Conservation (phyloP, 2,113 vertebrate species). For the Picathartes gymnocephalus region DNA sequence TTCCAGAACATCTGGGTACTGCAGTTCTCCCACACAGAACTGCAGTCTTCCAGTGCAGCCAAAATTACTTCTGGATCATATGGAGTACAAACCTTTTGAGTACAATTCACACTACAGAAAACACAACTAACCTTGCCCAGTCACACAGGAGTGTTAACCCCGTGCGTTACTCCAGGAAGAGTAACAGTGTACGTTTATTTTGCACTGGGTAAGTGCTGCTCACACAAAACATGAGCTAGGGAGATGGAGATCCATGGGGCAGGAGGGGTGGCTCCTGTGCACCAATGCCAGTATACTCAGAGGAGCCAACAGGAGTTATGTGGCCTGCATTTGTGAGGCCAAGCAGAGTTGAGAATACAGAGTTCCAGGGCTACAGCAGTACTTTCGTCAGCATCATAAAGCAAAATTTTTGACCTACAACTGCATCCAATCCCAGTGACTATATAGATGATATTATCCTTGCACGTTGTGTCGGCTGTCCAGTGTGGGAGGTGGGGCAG, state of each 20-base stretch:
- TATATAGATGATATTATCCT: neutral
- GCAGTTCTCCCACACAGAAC: neutral
- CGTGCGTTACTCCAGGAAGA: neutral
- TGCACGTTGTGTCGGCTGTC: neutral
- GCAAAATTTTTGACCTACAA: neutral
- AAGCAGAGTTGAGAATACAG: neutral
- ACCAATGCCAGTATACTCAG: neutral
- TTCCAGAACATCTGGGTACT: neutral
- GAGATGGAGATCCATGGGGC: neutral
- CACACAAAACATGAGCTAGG: neutral
- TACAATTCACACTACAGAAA: neutral
- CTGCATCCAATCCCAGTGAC: neutral
- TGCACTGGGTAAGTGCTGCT: neutral
- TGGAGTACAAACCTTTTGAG: neutral
- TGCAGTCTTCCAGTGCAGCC: neutral
- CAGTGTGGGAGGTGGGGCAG: neutral
- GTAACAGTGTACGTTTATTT: fast-evolving
- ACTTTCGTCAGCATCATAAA: neutral
- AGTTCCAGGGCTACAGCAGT: neutral
- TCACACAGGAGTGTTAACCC: neutral
- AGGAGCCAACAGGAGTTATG: neutral
- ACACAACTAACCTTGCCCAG: neutral
- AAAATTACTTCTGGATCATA: neutral
- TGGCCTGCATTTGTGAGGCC: neutral
- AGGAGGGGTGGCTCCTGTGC: neutral